These are phyloP conservation scores for Stigmatopora nigra DNA, from an alignment of 2,113 vertebrate species.

Conservation along the genomic window DNA sequence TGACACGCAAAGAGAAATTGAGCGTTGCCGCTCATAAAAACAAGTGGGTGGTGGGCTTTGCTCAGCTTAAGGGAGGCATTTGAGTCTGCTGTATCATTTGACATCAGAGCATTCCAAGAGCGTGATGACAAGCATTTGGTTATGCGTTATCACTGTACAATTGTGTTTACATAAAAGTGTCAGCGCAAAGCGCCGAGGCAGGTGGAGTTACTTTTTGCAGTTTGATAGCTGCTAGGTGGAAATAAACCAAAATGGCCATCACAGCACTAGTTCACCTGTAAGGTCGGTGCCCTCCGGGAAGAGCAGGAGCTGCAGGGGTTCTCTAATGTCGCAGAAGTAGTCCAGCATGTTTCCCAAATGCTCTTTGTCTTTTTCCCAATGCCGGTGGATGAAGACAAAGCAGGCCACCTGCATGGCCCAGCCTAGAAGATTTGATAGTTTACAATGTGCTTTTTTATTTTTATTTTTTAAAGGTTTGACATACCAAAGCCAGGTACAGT, in stretches of 20 bases:
- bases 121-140: slow-evolving; percentile 30
- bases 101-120: slow-evolving; percentile 47
- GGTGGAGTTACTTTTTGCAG: background rate
- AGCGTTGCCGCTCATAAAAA: slow-evolving; percentile 25
- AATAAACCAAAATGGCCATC: background rate
- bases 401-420: slow-evolving; percentile 98
- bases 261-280: slow-evolving; percentile 73
- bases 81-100: slow-evolving; percentile 25
- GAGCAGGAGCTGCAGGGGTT: slow-evolving; percentile 90
- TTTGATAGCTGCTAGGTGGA: too few relatives aligned
- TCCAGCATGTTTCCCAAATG: slow-evolving; percentile 90
- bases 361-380: slow-evolving; percentile 84
- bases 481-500: slow-evolving; percentile 91
- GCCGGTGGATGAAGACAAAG: slow-evolving; percentile 91
- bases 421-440: slow-evolving; percentile 62
- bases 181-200: slow-evolving; percentile 18
- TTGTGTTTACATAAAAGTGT: slow-evolving; percentile 31
- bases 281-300: slow-evolving; percentile 98
- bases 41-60: slow-evolving; percentile 23
- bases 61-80: slow-evolving; percentile 42
- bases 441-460: background rate
- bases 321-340: slow-evolving; percentile 91
- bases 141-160: slow-evolving; percentile 37
- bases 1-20: slow-evolving; percentile 28
- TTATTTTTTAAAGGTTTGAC: slow-evolving; percentile 24